These are phyloP conservation scores for Pheosia tremula DNA, from an alignment of 2,888 invertebrate genomes.

Conservation along the genomic window DNA sequence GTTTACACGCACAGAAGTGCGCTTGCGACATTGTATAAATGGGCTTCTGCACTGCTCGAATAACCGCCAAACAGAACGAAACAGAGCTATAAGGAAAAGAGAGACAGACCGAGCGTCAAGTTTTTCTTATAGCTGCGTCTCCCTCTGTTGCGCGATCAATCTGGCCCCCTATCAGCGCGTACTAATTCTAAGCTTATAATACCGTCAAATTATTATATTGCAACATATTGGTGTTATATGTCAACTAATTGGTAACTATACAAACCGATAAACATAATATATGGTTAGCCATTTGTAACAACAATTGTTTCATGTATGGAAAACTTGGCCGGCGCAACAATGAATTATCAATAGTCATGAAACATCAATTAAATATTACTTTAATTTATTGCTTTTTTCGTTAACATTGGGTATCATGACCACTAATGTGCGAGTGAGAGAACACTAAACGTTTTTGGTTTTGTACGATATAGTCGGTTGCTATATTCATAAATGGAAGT, in stretches of 20 bases:
- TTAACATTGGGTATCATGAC: background rate
- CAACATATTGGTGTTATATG: background rate
- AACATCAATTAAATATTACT: background rate
- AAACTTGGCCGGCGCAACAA: background rate
- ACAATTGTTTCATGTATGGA: background rate
- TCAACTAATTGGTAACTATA: background rate
- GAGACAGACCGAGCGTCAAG: too few species aligned
- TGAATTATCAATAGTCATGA: background rate
- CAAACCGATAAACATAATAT: background rate
- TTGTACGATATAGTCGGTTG: too few species aligned
- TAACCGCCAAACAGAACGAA: too few species aligned
- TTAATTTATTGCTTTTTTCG: background rate
- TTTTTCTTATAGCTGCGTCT: too few species aligned
- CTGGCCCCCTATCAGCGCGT: background rate
- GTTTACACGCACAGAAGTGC: background rate
- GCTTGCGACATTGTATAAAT: background rate
- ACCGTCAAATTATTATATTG: background rate
- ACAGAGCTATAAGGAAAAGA: too few species aligned
- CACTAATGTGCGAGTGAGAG: background rate
- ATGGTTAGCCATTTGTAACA: background rate
- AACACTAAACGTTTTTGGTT: background rate
- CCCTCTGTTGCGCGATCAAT: too few species aligned
- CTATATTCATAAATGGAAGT: too few species aligned
- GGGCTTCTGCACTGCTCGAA: too few species aligned
- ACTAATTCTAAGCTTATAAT: background rate